phyloP scores from a whole-genome alignment of 2,888 invertebrate genomes.

The Lacanobia wlatinum region DNA sequence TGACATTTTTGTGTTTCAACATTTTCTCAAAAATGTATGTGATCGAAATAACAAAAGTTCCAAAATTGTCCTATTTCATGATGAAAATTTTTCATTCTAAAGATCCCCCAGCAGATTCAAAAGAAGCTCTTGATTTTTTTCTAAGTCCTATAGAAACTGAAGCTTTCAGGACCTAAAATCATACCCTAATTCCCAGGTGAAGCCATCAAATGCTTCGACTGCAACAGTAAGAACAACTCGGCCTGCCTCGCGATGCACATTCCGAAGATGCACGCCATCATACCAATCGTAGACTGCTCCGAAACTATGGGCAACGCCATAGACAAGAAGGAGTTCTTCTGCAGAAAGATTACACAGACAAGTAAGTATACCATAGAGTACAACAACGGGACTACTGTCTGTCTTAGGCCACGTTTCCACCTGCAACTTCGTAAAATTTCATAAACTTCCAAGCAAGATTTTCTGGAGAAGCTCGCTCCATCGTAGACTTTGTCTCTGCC shows the following conservation, averaged over 20 bases:
- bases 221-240: slow-evolving; percentile 92
- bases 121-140: background rate
- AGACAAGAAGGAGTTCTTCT: slow-evolving; percentile 89
- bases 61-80: too few species aligned
- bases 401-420: too few species aligned
- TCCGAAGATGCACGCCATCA: slow-evolving; percentile 89
- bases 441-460: too few species aligned
- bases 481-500: too few species aligned
- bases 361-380: slow-evolving; percentile 81
- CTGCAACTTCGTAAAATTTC: too few species aligned
- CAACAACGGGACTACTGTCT: too few species aligned
- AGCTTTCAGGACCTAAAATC: background rate
- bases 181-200: slow-evolving; percentile 76
- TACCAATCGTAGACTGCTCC: slow-evolving; percentile 82
- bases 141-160: background rate
- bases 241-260: slow-evolving; percentile 91
- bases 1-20: too few species aligned
- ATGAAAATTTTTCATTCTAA: background rate
- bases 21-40: too few species aligned
- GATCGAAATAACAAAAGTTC: too few species aligned
- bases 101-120: background rate
- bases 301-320: slow-evolving; percentile 66
- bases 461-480: too few species aligned
- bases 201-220: slow-evolving; percentile 93
- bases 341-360: slow-evolving; percentile 93